Evolutionary conservation across 1,140 invertebrate genomes (phyloP).

Genomic region (Rhyzopertha dominica): DNA sequence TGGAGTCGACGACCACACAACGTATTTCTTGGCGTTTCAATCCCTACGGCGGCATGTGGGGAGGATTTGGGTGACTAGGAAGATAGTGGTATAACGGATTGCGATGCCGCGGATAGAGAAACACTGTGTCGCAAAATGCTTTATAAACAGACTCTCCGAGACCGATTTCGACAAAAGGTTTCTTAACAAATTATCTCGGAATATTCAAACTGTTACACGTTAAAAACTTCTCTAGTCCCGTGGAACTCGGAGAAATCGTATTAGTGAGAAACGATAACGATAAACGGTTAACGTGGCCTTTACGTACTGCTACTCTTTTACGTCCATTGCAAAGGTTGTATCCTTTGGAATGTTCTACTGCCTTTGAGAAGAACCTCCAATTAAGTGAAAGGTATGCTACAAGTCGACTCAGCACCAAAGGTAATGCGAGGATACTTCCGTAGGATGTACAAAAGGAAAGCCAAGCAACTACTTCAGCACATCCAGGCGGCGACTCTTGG

Average conservation of each 20-base stretch:
- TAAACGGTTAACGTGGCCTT: slow-evolving; percentile 11
- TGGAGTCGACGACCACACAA: too few species aligned
- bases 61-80: slow-evolving; percentile 1
- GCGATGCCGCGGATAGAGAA: slow-evolving; percentile 9
- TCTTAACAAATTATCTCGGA: slow-evolving; percentile 12
- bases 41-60: too few species aligned
- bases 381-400: too few species aligned
- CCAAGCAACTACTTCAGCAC: too few species aligned
- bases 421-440: too few species aligned
- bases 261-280: slow-evolving; percentile 14
- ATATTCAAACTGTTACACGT: slow-evolving; percentile 4
- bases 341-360: slow-evolving; percentile 13
- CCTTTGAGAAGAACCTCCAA: too few species aligned
- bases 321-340: slow-evolving; percentile 12
- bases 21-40: too few species aligned
- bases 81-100: slow-evolving; percentile 12
- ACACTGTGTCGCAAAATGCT: slow-evolving; percentile 11
- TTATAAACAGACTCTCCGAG: slow-evolving; percentile 13
- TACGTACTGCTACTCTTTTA: slow-evolving; percentile 4
- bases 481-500: too few species aligned
- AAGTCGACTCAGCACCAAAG: too few species aligned
- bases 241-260: slow-evolving; percentile 11
- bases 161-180: slow-evolving; percentile 12
- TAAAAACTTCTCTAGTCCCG: slow-evolving; percentile 4
- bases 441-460: too few species aligned